Conservation (phyloP, 2,888 invertebrate genomes). For the Megastigmus dorsalis region DNA sequence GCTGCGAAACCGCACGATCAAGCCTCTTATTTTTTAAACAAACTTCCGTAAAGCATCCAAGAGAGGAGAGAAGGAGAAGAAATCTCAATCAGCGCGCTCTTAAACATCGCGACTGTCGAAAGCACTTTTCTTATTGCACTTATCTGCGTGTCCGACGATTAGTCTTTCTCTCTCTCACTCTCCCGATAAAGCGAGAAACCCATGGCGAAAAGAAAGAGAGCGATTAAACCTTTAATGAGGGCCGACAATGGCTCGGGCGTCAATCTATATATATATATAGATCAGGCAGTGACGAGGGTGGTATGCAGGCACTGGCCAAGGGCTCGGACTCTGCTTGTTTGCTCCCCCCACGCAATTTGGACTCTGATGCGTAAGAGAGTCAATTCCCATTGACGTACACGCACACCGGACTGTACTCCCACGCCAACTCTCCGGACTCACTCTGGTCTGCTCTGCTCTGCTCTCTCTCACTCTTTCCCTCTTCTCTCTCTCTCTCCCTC, state of each 20-base stretch:
- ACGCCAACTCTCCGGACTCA: background rate
- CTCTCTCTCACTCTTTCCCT: too few relatives aligned
- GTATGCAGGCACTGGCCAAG: background rate
- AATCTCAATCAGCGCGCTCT: slow-evolving; percentile 26
- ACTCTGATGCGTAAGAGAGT: slow-evolving; percentile 16
- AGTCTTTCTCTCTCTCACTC: background rate
- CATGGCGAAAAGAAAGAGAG: slow-evolving; percentile 9
- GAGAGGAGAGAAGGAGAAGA: background rate
- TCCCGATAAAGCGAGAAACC: slow-evolving; percentile 2
- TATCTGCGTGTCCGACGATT: background rate
- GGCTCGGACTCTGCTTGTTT: background rate
- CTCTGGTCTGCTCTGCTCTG: too few relatives aligned
- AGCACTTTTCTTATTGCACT: background rate
- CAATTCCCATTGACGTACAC: slow-evolving; percentile 25
- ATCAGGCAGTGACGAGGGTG: background rate
- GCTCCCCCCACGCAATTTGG: slow-evolving; percentile 27
- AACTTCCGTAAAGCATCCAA: background rate
- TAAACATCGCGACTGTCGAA: slow-evolving; percentile 23
- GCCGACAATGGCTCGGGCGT: slow-evolving; percentile 17
- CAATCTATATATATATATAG: background rate
- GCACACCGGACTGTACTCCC: background rate
- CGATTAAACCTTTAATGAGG: slow-evolving; percentile 51
- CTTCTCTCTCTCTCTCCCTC: too few relatives aligned
- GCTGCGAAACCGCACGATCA: slow-evolving; percentile 8
- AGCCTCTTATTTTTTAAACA: background rate